Percentiles rank a stretch among this genome's conserved stretches.
phyloP scores from a whole-genome alignment of 64 coral and sea anemone genomes.

The Pocillopora verrucosa region DNA sequence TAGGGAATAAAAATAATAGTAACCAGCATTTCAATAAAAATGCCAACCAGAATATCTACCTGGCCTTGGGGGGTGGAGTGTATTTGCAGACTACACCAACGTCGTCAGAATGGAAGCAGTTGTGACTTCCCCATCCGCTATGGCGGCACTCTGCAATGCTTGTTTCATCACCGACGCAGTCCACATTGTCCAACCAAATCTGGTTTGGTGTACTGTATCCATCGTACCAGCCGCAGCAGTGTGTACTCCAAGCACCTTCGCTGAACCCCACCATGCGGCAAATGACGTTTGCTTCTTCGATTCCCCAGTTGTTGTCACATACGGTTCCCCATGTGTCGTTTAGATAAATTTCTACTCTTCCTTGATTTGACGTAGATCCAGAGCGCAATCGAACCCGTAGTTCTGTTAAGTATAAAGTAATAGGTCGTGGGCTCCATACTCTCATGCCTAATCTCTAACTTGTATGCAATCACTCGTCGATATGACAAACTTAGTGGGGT shows the following conservation, averaged over 20 bases:
- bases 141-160: slow-evolving; percentile 51
- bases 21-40: too few species aligned
- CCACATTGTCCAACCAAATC: slow-evolving; percentile 81
- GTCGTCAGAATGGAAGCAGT: slow-evolving; percentile 38
- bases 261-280: slow-evolving; percentile 20
- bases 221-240: slow-evolving; percentile 23
- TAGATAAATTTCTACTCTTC: slow-evolving; percentile 8
- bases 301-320: slow-evolving; percentile 43
- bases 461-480: too few species aligned
- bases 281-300: slow-evolving; percentile 28
- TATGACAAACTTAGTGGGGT: too few species aligned
- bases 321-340: slow-evolving; percentile 31
- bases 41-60: neutral
- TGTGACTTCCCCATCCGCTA: slow-evolving; percentile 58
- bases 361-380: slow-evolving; percentile 14
- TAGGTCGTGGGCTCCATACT: too few species aligned
- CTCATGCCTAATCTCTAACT: too few species aligned
- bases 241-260: slow-evolving; percentile 35
- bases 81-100: slow-evolving; percentile 39
- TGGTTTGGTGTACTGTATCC: neutral
- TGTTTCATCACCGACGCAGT: slow-evolving; percentile 60
- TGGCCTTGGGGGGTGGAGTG: neutral
- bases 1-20: too few species aligned
- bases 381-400: neutral
- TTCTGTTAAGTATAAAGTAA: neutral